These are phyloP conservation scores for Drosophila malerkotliana DNA, from an alignment of 1,140 invertebrate genomes.

Conservation along the genomic window DNA sequence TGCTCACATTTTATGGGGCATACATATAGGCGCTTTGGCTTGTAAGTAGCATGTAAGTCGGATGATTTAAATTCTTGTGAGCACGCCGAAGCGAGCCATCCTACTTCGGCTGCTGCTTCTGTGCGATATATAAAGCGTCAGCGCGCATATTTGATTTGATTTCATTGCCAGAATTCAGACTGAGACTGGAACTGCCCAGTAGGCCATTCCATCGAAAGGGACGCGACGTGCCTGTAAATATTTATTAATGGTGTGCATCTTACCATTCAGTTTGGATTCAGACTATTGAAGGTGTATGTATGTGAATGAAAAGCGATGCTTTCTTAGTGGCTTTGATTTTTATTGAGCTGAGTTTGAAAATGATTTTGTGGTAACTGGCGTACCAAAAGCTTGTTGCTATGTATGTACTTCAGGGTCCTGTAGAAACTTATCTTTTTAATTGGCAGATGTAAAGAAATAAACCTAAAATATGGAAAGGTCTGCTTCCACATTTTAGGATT, in stretches of 20 bases:
- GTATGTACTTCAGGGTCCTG: neutral
- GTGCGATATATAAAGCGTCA: slow-evolving; percentile 66
- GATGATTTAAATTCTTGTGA: slow-evolving; percentile 80
- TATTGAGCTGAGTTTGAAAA: slow-evolving; percentile 54
- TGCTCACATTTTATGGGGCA: slow-evolving; percentile 65
- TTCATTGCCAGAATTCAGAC: slow-evolving; percentile 65
- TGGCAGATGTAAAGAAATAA: neutral
- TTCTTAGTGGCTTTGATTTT: slow-evolving; percentile 65
- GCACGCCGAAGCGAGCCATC: slow-evolving; percentile 54
- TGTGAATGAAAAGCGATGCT: slow-evolving; percentile 49
- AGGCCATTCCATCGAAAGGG: slow-evolving; percentile 40
- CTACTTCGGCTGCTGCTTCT: slow-evolving; percentile 11
- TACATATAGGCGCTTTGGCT: slow-evolving; percentile 77
- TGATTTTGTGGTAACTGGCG: slow-evolving; percentile 21
- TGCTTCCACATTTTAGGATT: neutral
- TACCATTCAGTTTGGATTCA: slow-evolving; percentile 38
- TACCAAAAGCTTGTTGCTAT: slow-evolving; percentile 6
- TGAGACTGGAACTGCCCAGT: slow-evolving; percentile 29
- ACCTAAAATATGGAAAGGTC: neutral
- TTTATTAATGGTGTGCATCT: slow-evolving; percentile 74
- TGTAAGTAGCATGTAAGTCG: slow-evolving; percentile 79
- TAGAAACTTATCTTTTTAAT: neutral
- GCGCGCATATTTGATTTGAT: slow-evolving; percentile 80
- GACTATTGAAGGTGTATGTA: neutral
- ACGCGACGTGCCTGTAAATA: slow-evolving; percentile 81